Evolutionary conservation across 1,140 invertebrate species (phyloP).

Genomic region (Acromyrmex charruanus): DNA sequence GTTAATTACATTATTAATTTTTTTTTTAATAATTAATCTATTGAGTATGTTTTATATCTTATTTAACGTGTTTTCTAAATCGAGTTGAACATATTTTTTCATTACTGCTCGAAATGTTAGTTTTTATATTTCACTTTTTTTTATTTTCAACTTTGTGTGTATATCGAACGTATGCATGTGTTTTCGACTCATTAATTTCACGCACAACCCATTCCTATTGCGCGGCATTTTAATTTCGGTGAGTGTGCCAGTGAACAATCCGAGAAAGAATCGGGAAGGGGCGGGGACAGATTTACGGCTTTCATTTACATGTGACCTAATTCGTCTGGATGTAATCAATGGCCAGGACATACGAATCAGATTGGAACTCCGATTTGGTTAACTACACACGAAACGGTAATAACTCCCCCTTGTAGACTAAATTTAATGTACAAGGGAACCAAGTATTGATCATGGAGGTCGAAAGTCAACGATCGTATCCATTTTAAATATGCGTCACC

Average conservation of each 20-base stretch:
- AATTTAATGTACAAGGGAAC: slow-evolving; percentile 72
- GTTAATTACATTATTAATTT: not conserved
- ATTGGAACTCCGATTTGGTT: slow-evolving; percentile 75
- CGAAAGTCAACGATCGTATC: slow-evolving; percentile 71
- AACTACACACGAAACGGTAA: slow-evolving; percentile 77
- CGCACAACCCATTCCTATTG: slow-evolving; percentile 24
- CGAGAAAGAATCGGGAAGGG: slow-evolving; percentile 65
- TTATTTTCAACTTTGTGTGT: not conserved
- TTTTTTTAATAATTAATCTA: not conserved
- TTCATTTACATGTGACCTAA: slow-evolving; percentile 79
- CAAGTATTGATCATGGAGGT: slow-evolving; percentile 67
- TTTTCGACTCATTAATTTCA: slow-evolving; percentile 51
- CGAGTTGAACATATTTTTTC: not conserved
- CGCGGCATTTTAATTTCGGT: slow-evolving; percentile 55
- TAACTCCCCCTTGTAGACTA: slow-evolving; percentile 68
- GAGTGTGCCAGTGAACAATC: slow-evolving; percentile 61
- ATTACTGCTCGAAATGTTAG: not conserved
- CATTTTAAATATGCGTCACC: slow-evolving; percentile 66
- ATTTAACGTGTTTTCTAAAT: not conserved
- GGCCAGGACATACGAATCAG: slow-evolving; percentile 71
- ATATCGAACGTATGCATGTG: not conserved
- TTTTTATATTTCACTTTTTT: not conserved
- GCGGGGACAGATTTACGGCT: slow-evolving; percentile 71
- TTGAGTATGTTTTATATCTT: too few species aligned
- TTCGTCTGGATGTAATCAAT: slow-evolving; percentile 75